Evolutionary conservation across 2,888 invertebrate genomes (phyloP), one percentile per base, ranked within the genome.

Genomic region (Oscheius sp.): DNA sequence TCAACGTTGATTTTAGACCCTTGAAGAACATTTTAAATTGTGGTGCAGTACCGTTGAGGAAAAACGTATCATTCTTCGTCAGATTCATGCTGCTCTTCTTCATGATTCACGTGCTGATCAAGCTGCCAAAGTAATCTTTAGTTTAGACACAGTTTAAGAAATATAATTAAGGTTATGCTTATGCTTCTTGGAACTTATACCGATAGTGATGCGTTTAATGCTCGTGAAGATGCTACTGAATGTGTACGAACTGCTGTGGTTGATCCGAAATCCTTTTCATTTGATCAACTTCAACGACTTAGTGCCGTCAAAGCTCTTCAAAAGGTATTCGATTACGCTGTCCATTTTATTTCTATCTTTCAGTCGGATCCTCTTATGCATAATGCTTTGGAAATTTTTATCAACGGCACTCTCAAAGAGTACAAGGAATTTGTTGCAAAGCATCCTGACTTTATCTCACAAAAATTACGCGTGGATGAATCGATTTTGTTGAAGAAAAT

Each of bases 151-250:
- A 6, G 3, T 35, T 35, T 35, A 35, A 6, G 35, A 35, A 35
- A 6, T 35, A 9, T 35, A 35, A 6, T 35, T 16, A 16, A 85
- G 85, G 82, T 86, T 16, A 98, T 99, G 98, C 93, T 97, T 77
- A 96, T 96, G 89, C 91, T 99, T 0, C 91, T 99, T 72, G 95
- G 95, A 27, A 97, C 98, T 0, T 99, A 98, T 90, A 93, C 95
- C 76, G 96, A 96, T 88, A 80, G 73, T 9, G 97, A 97, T 90
- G 98, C 98, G 0, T 95, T 95, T 1, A 94, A 95, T 79, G 98
- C 98, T 0, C 92, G 96, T 80, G 96, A 96, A 89, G 98, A 99
- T 91, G 98, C 99, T 1, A 94, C 88, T 75, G 90, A 90, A 87
- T 98, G 98, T 89, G 97, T 99, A 87, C 93, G 94, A 18, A 94